A percentile compares a stretch with the other conserved stretches of the same genome.
Evolutionary conservation across 2,113 vertebrate species (phyloP).

Genomic region (Thinocorus orbignyianus): DNA sequence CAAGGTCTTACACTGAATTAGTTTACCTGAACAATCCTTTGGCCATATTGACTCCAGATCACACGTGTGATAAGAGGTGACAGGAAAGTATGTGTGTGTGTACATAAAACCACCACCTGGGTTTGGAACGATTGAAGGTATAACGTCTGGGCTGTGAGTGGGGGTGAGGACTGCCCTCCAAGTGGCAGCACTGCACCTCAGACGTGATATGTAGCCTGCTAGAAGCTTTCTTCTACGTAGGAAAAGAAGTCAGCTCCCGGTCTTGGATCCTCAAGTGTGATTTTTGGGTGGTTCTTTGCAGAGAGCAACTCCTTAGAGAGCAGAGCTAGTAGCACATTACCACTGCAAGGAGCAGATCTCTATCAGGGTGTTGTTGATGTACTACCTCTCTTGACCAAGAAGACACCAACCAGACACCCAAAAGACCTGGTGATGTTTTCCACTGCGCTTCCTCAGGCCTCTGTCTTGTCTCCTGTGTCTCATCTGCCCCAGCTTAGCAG

Average conservation of each 20-base stretch:
- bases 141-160: neutral
- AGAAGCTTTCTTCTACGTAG: neutral
- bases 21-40: neutral
- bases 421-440: neutral
- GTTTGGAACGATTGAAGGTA: neutral
- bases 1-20: neutral
- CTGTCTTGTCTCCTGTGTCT: neutral
- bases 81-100: neutral
- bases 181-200: neutral
- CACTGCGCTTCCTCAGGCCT: neutral
- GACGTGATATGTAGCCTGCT: neutral
- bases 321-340: neutral
- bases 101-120: neutral
- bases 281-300: neutral
- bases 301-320: neutral
- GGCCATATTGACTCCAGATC: neutral
- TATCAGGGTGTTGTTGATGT: neutral
- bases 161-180: neutral
- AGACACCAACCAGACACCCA: neutral
- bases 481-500: neutral
- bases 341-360: neutral
- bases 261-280: neutral
- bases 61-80: neutral
- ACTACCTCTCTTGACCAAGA: neutral
- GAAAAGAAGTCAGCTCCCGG: neutral